These are phyloP conservation scores for Reinhardtius hippoglossoides DNA, from an alignment of 2,113 vertebrate genomes.

Conservation along the genomic window DNA sequence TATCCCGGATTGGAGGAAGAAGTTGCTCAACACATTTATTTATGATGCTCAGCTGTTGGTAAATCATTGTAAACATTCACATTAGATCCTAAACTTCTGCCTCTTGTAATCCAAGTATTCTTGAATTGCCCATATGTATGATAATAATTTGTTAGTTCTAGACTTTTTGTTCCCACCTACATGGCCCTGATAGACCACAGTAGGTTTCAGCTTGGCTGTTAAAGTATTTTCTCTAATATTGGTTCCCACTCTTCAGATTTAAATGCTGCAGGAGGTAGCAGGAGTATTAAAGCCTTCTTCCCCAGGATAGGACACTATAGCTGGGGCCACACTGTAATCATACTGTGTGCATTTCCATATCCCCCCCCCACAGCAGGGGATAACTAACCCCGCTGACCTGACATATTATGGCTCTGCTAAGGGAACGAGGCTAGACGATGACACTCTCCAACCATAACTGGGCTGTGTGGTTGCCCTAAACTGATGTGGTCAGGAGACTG, in stretches of 20 bases:
- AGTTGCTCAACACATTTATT: not conserved
- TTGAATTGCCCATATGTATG: no score
- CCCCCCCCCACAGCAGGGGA: conserved; percentile 21
- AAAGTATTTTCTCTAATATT: not conserved
- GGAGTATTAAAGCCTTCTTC: conserved; percentile 5
- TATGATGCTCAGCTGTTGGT: not conserved
- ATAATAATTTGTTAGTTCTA: no score
- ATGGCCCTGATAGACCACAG: not conserved
- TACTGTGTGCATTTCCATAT: conserved; percentile 31
- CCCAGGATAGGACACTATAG: conserved; percentile 21
- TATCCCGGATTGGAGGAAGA: not conserved
- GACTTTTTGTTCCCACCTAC: not conserved
- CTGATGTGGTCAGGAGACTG: conserved; percentile 11
- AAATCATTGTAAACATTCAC: not conserved
- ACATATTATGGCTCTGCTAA: conserved; percentile 35
- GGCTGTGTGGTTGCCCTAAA: not conserved
- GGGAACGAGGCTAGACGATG: conserved; percentile 12
- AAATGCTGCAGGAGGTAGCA: conserved; percentile 23
- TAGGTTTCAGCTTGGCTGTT: not conserved
- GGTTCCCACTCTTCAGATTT: not conserved
- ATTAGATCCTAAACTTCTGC: no score
- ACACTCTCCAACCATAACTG: conserved; percentile 34
- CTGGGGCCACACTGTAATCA: conserved; percentile 39
- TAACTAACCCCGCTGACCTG: conserved; percentile 41
- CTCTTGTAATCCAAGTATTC: no score